phyloP scores from a whole-genome alignment of 2,113 vertebrate species.

The Beaufortia kweichowensis region DNA sequence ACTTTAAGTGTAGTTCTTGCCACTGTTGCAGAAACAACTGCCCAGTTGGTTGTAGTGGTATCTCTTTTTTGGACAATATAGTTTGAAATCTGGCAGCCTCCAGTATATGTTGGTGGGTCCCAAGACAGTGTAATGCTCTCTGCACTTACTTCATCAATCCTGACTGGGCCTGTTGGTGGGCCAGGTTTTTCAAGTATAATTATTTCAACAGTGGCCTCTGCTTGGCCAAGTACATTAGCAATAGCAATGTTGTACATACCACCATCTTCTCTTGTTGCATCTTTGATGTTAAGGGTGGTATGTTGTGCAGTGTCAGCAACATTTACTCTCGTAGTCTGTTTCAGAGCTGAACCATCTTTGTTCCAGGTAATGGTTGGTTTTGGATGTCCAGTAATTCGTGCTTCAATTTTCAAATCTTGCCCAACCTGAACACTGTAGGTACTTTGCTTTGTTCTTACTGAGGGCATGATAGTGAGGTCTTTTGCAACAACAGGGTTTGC shows the following conservation, averaged over 20 bases:
- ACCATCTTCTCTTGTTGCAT: constrained; percentile 88
- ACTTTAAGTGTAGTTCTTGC: constrained; percentile 95
- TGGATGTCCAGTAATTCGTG: constrained; percentile 89
- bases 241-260: constrained; percentile 90
- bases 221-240: constrained; percentile 84
- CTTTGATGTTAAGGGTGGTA: constrained; percentile 87
- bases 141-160: constrained; percentile 92
- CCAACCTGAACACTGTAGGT: constrained; percentile 91
- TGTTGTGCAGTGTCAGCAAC: constrained; percentile 79
- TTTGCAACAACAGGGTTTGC: constrained; percentile 87
- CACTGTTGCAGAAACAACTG: constrained; percentile 90
- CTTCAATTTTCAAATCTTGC: constrained; percentile 92
- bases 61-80: constrained; percentile 97
- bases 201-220: constrained; percentile 87
- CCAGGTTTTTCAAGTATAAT: constrained; percentile 95
- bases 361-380: constrained; percentile 91
- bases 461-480: constrained; percentile 91
- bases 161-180: constrained; percentile 91
- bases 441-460: constrained; percentile 83
- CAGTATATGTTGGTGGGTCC: constrained; percentile 89
- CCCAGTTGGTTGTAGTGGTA: constrained; percentile 93
- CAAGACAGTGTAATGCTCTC: constrained; percentile 91
- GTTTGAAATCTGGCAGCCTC: constrained; percentile 95
- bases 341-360: constrained; percentile 87
- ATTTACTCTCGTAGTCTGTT: constrained; percentile 95